These are phyloP conservation scores for Calidris pygmaea DNA, from an alignment of 2,113 vertebrate genomes.

Conservation along the genomic window DNA sequence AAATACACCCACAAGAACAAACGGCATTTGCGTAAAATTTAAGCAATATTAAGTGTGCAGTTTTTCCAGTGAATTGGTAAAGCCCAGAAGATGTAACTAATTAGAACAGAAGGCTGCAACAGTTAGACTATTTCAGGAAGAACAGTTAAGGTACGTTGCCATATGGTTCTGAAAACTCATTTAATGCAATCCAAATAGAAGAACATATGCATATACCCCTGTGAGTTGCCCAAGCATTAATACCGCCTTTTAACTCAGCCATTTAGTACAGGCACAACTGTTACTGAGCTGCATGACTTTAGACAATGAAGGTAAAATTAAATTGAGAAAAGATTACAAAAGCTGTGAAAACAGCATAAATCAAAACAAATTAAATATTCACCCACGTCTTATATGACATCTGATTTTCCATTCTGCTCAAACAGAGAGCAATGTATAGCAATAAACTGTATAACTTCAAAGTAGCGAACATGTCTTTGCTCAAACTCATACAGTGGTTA, in stretches of 20 bases:
- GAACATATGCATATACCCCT: slow-evolving; percentile 44
- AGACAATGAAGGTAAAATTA: slow-evolving; percentile 13
- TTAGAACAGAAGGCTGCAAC: slow-evolving; percentile 65
- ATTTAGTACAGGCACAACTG: slow-evolving; percentile 52
- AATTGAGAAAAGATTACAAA: slow-evolving; percentile 4
- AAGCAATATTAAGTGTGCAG: slow-evolving; percentile 44
- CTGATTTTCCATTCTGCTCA: neutral
- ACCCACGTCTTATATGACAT: neutral
- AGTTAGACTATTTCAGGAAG: slow-evolving; percentile 56
- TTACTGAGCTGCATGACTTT: slow-evolving; percentile 14
- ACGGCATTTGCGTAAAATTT: slow-evolving; percentile 46
- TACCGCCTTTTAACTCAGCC: slow-evolving; percentile 54
- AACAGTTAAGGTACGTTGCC: slow-evolving; percentile 48
- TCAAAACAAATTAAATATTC: slow-evolving; percentile 1
- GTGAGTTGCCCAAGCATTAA: slow-evolving; percentile 55
- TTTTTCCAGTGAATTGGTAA: slow-evolving; percentile 41
- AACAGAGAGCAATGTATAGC: neutral
- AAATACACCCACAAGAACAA: slow-evolving; percentile 47
- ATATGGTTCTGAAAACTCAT: slow-evolving; percentile 60
- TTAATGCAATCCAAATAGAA: slow-evolving; percentile 61
- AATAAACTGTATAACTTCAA: neutral
- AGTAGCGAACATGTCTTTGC: neutral
- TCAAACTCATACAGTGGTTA: neutral
- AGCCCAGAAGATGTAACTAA: slow-evolving; percentile 61
- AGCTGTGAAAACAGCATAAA: slow-evolving; percentile 8